These are phyloP conservation scores for Phataginus tetradactyla DNA, from an alignment of 2,797 vertebrate species.

Conservation along the genomic window DNA sequence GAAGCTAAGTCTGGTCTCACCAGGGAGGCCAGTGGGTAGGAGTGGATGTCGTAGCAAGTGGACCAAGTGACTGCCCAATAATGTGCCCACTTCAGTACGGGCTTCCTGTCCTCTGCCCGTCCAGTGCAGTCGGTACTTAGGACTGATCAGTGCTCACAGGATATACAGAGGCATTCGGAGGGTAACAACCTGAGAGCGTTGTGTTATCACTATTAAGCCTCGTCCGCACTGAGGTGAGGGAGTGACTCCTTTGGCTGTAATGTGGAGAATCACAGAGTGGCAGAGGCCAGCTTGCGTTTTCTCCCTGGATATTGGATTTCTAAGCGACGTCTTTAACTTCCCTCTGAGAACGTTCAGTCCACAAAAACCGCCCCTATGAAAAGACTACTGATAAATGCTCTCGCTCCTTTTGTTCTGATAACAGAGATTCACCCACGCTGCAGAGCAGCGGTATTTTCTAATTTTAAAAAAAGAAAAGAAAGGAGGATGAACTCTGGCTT, in stretches of 20 bases:
- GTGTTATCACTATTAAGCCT: not conserved
- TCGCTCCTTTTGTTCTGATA: conserved; percentile 10
- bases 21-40: not conserved
- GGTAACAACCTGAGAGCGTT: not conserved
- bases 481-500: not conserved
- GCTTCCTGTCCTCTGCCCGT: not conserved
- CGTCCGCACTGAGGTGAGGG: not conserved
- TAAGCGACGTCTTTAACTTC: not conserved
- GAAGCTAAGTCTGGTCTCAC: not conserved
- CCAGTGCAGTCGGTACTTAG: not conserved
- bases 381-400: not conserved
- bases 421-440: not conserved
- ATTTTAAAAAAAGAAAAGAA: not conserved
- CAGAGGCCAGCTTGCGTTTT: not conserved
- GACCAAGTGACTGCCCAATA: not conserved
- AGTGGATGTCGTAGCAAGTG: not conserved
- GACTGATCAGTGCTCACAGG: not conserved
- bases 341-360: not conserved
- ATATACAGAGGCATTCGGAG: not conserved
- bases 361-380: not conserved
- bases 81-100: not conserved
- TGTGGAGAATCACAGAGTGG: no score
- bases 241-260: not conserved
- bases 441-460: not conserved
- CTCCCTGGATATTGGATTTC: not conserved